These are phyloP conservation scores for Rhineura floridana DNA, from an alignment of 2,113 vertebrate genomes.

Conservation along the genomic window DNA sequence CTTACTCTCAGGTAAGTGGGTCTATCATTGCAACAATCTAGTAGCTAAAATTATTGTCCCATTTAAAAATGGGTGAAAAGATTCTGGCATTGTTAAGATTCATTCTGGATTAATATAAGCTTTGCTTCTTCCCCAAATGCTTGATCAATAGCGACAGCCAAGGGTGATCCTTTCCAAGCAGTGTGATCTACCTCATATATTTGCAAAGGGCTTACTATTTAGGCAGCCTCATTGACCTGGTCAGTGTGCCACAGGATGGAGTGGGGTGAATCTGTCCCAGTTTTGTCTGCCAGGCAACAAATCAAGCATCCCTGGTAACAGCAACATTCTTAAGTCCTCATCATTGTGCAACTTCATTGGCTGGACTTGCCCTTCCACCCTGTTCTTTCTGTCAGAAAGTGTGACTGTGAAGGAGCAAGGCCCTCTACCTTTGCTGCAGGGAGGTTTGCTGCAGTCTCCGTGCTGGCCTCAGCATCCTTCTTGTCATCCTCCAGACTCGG, in stretches of 20 bases:
- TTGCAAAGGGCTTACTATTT: background rate
- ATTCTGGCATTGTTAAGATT: background rate
- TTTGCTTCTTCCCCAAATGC: no score
- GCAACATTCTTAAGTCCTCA: no score
- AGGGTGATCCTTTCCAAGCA: background rate
- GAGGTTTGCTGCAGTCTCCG: conserved; percentile 19
- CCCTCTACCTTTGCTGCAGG: conserved; percentile 68
- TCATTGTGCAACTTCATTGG: background rate
- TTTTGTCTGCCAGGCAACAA: background rate
- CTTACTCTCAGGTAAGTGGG: no score
- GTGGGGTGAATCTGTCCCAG: background rate
- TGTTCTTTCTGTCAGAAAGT: background rate
- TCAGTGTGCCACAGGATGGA: background rate
- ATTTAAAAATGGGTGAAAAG: background rate
- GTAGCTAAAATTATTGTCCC: background rate
- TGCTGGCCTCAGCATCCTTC: conserved; percentile 54
- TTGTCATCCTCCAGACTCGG: conserved; percentile 61
- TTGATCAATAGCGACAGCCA: no score
- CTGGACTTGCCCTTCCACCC: no score
- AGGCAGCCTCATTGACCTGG: no score
- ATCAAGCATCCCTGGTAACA: background rate
- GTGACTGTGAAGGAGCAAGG: background rate
- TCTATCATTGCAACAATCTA: background rate
- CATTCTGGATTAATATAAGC: background rate
- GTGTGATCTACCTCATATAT: background rate